Percentiles rank a stretch among this genome's conserved stretches.
Evolutionary conservation across 1,140 invertebrate genomes (phyloP).

Genomic region (Oncopeltus fasciatus): DNA sequence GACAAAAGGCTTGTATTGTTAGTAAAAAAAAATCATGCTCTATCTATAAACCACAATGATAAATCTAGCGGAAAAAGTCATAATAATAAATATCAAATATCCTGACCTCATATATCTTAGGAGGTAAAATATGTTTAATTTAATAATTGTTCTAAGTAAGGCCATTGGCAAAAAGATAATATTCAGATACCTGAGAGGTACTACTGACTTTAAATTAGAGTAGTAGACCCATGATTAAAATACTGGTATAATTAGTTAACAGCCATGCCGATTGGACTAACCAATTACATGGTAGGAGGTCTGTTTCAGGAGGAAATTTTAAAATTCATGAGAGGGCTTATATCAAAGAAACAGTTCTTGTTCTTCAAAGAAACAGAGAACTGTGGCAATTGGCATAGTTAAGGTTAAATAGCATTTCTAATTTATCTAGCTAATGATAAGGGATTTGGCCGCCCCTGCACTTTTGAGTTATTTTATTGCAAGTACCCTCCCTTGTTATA

Average conservation of each 20-base stretch:
- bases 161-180: background rate
- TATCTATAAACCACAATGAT: too few species aligned
- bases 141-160: background rate
- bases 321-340: background rate
- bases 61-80: too few species aligned
- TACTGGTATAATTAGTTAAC: background rate
- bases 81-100: too few species aligned
- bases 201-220: background rate
- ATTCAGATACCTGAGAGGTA: background rate
- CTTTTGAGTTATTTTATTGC: too few species aligned
- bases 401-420: background rate
- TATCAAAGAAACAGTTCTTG: too few species aligned
- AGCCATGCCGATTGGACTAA: background rate
- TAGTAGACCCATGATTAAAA: background rate
- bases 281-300: background rate
- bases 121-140: background rate
- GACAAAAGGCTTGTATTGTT: too few species aligned
- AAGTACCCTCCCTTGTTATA: too few species aligned
- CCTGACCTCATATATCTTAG: background rate
- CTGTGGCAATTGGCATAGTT: background rate
- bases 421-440: too few species aligned
- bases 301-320: background rate
- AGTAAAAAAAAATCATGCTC: too few species aligned
- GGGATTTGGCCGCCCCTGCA: too few species aligned
- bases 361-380: background rate